A percentile compares a stretch with the other conserved stretches of the same genome.
phyloP scores from a whole-genome alignment of 2,113 vertebrate species.

The Eudorcas thomsonii region DNA sequence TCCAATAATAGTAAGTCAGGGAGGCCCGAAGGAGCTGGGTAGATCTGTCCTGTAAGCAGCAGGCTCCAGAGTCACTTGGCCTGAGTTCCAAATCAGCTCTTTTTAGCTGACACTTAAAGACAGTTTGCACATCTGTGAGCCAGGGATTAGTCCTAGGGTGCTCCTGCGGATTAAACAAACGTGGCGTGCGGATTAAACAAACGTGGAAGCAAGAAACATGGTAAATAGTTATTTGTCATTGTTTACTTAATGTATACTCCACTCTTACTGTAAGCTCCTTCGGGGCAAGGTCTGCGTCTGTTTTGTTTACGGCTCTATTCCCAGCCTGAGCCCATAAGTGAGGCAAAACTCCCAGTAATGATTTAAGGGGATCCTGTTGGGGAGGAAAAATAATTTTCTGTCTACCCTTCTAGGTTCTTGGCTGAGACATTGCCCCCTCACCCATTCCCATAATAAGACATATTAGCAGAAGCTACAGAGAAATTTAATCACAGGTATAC shows the following conservation, averaged over 20 bases:
- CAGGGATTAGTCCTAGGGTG: neutral
- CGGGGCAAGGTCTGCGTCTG: neutral
- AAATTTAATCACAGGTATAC: neutral
- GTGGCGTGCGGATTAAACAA: neutral
- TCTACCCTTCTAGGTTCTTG: neutral
- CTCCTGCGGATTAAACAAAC: neutral
- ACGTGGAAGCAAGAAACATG: neutral
- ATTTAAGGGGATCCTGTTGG: neutral
- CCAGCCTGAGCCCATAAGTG: neutral
- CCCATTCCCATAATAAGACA: neutral
- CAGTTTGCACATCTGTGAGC: neutral
- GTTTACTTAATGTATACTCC: neutral
- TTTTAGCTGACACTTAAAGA: neutral
- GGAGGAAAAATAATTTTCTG: neutral
- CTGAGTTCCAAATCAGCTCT: neutral
- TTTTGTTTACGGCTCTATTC: neutral
- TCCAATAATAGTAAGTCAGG: accelerated
- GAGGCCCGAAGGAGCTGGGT: neutral
- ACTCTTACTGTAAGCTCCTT: neutral
- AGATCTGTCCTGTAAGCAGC: neutral
- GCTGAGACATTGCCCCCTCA: neutral
- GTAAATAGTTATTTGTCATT: neutral
- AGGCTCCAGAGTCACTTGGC: neutral
- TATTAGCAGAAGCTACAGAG: neutral
- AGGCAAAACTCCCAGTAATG: neutral